Percentiles rank a stretch among this genome's conserved stretches.
phyloP scores from a whole-genome alignment of 2,797 vertebrate species.

The Lutjanus campechanus region DNA sequence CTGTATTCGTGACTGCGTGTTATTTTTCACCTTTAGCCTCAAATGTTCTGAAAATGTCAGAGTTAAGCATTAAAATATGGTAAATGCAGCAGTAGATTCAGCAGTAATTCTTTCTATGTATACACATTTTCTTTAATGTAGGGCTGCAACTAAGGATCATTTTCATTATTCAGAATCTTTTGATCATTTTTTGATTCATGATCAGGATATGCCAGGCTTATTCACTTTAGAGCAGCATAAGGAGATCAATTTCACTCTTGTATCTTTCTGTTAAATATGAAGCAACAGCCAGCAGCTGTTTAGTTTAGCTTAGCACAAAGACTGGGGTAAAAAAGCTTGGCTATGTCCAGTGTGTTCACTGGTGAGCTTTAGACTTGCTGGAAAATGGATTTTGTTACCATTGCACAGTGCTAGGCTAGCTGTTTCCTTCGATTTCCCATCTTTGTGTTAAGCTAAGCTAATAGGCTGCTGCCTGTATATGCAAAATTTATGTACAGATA shows the following conservation, averaged over 20 bases:
- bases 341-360: not conserved
- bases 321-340: not conserved
- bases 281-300: not conserved
- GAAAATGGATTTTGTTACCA: not conserved
- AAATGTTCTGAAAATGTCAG: not conserved
- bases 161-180: too few relatives aligned
- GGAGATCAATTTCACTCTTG: not conserved
- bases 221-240: not conserved
- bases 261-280: not conserved
- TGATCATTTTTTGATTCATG: not conserved
- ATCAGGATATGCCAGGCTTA: too few relatives aligned
- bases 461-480: not conserved
- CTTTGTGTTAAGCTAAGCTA: not conserved
- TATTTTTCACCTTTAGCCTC: conserved; percentile 2
- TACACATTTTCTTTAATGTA: not conserved
- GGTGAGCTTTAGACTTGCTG: not conserved
- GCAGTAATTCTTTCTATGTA: not conserved
- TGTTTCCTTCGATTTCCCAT: not conserved
- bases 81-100: not conserved
- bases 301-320: not conserved
- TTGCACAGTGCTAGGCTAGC: not conserved
- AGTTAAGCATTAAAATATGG: not conserved
- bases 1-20: not conserved
- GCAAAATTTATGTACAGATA: too few relatives aligned
- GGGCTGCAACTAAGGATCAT: too few relatives aligned